These are phyloP conservation scores for Arenicola marina DNA, from an alignment of 2,888 invertebrate genomes.

Conservation along the genomic window DNA sequence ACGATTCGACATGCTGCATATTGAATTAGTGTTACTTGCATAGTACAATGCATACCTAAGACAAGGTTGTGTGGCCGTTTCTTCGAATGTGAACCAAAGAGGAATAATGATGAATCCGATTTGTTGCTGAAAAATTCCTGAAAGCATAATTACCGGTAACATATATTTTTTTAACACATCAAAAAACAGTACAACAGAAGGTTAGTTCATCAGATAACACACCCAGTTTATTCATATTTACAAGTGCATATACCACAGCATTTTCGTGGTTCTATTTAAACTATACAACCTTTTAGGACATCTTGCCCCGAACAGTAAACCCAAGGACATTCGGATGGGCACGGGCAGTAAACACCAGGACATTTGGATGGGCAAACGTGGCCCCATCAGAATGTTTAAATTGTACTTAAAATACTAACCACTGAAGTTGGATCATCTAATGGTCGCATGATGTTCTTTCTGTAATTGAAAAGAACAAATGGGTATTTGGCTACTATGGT, in stretches of 20 bases:
- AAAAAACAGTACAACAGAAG: neutral
- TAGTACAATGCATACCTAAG: conserved; percentile 68
- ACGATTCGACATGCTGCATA: neutral
- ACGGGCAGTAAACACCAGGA: too few relatives aligned
- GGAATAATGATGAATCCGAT: conserved; percentile 86
- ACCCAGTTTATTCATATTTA: too few relatives aligned
- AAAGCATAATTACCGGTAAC: conserved; percentile 24
- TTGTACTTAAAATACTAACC: conserved; percentile 41
- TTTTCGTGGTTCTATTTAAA: too few relatives aligned
- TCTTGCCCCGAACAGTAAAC: too few relatives aligned
- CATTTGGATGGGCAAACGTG: neutral
- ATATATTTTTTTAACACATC: conserved; percentile 4
- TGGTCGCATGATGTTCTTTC: conserved; percentile 87
- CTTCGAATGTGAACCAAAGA: conserved; percentile 89
- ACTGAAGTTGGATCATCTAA: conserved; percentile 88
- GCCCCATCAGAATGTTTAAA: neutral
- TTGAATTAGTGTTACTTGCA: neutral
- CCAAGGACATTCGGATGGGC: too few relatives aligned
- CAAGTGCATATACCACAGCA: too few relatives aligned
- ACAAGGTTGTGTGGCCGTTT: conserved; percentile 92
- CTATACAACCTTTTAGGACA: too few relatives aligned
- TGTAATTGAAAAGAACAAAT: conserved; percentile 26
- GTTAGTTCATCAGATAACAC: neutral
- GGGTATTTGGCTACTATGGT: too few relatives aligned
- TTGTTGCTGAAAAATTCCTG: conserved; percentile 69